Base-by-base conservation (phyloP, 92 coral and sea anemone species). In the Phymanthus crucifer region DNA sequence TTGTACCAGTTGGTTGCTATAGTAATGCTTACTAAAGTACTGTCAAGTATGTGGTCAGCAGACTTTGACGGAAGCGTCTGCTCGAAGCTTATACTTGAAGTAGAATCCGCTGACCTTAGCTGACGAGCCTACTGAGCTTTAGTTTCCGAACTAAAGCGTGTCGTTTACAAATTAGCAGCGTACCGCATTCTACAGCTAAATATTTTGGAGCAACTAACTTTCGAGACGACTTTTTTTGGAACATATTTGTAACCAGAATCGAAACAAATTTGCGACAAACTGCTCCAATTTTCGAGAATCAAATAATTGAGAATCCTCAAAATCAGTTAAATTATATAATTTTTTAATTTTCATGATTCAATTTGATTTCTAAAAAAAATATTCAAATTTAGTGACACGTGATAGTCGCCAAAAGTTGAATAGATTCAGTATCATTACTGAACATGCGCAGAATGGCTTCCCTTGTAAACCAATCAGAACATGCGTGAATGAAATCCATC, bases 1-100 rank as follows among this genome's bases (percentile, higher is more conserved):
- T 48, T 54, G 66, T 40, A 34, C 80, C 81, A 77, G 81, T 77
- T 77, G 81, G 72, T 64, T 77, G 72, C 80, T 34, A 61, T 76
- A 54, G 80, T 77, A 77, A 77, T 64, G 47, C 57, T 65, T 65
- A 48, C 72, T 61, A 77, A 77, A 6, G 2, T 2, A 54, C 4
- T 61, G 29, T 29, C 68, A 61, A 61, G 68, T 65, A 29, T 61
- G 38, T 64, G 40, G 81, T 64, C 72, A 77, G 81, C 81, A 54
- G 72, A 19, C 27, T 57, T 10, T n/a, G n/a, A 24, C 50, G 23
- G 23, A 77, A 38, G 61, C 35, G 81, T 33, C 19, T 61, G 81
- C 72, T 34, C 64, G 66, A 43, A 26, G 61, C 72, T 32, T 61
- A 71, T 77, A 77, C 32, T 77, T 50, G 36, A 56, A 31, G 50